Evolutionary conservation across 2,113 vertebrate genomes (phyloP), one percentile per base, ranked within the genome.

Genomic region (Clarias magur): DNA sequence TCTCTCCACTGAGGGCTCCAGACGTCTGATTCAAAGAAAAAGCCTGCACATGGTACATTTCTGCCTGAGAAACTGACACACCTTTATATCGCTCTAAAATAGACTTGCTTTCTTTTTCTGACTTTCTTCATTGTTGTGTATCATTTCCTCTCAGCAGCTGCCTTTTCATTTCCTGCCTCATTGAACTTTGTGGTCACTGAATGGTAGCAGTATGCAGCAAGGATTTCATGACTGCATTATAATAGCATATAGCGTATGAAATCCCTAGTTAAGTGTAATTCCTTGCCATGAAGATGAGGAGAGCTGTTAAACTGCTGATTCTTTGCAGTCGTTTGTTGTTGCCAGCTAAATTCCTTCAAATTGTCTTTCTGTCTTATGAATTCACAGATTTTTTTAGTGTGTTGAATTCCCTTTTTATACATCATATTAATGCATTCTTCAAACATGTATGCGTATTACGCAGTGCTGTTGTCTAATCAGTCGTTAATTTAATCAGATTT

Each of bases 141-240:
- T 82, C 59, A 25, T 82, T 65, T 65, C 62, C 60, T 82, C 34
- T 82, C 23, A 16, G 25, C 25, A 21, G 34, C 80, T 62, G 60
- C 23, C 11, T 82, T 82, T 53, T 48, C 62, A 67, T 82, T 63
- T 42, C 62, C 60, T 82, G 80, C 21, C 56, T 23, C 12, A 23
- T 38, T 25, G 30, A 42, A 82, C 57, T 62, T 34, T 82, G 80
- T 63, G 59, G 80, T 78, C 48, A 78, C 25, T 78, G 25, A 78
- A 54, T 9, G 53, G 25, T 53, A 27, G 25, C 75, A 8, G 2
- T 78, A 56, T 27, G 53, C 75, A 78, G 4, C 53, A 78, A 56
- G 15, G 23, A 78, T 62, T 82, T 42, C 2, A 23, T 63, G 42
- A 25, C 15, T 63, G 23, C 38, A 2, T 15, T 82, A 27, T 56